Evolutionary conservation across 2,888 invertebrate species (phyloP).

Genomic region (Tillus elongatus): DNA sequence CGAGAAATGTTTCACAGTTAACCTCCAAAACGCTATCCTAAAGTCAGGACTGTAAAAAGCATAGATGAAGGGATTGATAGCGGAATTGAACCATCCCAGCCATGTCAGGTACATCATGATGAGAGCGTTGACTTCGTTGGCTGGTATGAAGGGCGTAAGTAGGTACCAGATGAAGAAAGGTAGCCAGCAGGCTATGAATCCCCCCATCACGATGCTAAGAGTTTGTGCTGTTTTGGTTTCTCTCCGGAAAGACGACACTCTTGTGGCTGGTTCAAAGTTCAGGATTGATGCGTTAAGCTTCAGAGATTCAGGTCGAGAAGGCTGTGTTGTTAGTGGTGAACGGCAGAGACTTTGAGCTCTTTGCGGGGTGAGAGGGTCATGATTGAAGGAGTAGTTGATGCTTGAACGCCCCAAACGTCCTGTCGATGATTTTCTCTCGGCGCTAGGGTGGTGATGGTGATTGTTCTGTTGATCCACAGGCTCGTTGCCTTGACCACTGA

Average conservation of each 20-base stretch:
- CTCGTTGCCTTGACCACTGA: constrained; percentile 26
- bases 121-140: constrained; percentile 45
- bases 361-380: constrained; percentile 31
- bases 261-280: constrained; percentile 44
- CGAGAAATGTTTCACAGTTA: constrained; percentile 63
- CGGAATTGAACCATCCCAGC: constrained; percentile 86
- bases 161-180: constrained; percentile 80
- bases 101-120: constrained; percentile 72
- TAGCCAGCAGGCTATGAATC: constrained; percentile 81
- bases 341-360: constrained; percentile 33
- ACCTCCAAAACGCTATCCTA: constrained; percentile 75
- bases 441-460: constrained; percentile 19
- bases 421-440: constrained; percentile 15
- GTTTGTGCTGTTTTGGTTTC: constrained; percentile 87
- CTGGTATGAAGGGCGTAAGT: constrained; percentile 66
- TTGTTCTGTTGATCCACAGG: constrained; percentile 21
- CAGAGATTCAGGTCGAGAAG: constrained; percentile 46
- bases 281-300: constrained; percentile 46
- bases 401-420: constrained; percentile 34
- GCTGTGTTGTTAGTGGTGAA: constrained; percentile 26
- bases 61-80: constrained; percentile 84
- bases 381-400: constrained; percentile 34
- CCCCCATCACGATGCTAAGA: constrained; percentile 76
- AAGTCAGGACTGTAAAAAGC: constrained; percentile 85
- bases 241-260: constrained; percentile 61